Evolutionary conservation across 1,140 invertebrate species (phyloP).

Genomic region (Lineus longissimus): DNA sequence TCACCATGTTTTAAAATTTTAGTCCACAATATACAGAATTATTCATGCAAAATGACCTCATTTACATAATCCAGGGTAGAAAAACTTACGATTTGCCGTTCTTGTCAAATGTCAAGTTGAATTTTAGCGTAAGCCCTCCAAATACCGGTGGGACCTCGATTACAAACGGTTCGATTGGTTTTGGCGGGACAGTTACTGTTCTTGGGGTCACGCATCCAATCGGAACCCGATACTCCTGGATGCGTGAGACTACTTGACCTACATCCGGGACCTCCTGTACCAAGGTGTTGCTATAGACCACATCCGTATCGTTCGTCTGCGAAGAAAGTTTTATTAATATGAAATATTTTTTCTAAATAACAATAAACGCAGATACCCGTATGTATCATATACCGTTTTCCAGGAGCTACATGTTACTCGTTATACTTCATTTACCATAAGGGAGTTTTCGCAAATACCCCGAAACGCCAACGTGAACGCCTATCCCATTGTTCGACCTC

Average conservation of each 20-base stretch:
- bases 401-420: no score
- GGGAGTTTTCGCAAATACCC: no score
- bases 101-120: slow-evolving; percentile 7
- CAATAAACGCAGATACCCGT: no score
- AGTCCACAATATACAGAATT: not conserved
- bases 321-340: no score
- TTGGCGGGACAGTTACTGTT: not conserved
- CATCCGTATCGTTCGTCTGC: slow-evolving; percentile 37
- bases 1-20: no score
- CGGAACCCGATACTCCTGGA: slow-evolving; percentile 27
- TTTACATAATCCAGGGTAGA: not conserved
- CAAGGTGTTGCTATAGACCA: slow-evolving; percentile 37
- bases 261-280: slow-evolving; percentile 28
- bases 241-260: slow-evolving; percentile 24
- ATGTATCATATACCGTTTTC: no score
- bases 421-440: no score
- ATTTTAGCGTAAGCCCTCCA: slow-evolving; percentile 12
- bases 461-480: no score
- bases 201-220: slow-evolving; percentile 31
- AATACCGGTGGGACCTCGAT: slow-evolving; percentile 8
- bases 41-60: not conserved
- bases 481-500: no score
- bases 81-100: not conserved
- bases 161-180: slow-evolving; percentile 7
- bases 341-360: no score